A percentile compares a stretch with the other conserved stretches of the same genome.
Evolutionary conservation across 2,113 vertebrate genomes (phyloP).

Genomic region (Hippoglossus stenolepis): DNA sequence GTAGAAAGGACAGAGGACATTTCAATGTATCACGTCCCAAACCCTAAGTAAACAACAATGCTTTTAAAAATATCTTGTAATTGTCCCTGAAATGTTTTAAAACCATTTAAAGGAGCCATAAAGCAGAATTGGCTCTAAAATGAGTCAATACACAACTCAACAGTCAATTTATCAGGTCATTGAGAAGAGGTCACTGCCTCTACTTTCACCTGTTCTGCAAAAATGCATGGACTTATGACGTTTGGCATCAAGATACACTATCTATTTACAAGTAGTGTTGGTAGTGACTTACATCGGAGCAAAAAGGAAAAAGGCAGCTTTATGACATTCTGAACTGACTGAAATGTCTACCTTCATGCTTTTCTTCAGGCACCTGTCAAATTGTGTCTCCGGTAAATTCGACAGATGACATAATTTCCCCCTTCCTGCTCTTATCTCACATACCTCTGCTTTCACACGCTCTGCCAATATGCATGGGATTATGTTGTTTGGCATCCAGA

Average conservation of each 20-base stretch:
- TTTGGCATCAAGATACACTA: neutral
- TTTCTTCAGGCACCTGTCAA: too few species aligned
- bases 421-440: too few species aligned
- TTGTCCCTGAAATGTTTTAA: neutral
- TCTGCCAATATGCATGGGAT: too few species aligned
- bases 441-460: too few species aligned
- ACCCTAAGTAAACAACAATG: neutral
- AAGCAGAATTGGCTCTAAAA: too few species aligned
- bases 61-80: neutral
- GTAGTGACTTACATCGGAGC: neutral
- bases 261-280: neutral
- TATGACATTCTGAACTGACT: neutral
- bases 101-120: too few species aligned
- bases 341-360: neutral
- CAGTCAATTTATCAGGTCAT: too few species aligned
- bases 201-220: neutral
- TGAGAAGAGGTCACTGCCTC: neutral
- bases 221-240: neutral
- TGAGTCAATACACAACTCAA: too few species aligned
- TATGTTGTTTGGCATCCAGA: too few species aligned
- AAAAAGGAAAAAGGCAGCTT: neutral
- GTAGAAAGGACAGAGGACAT: conserved; percentile 1
- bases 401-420: too few species aligned
- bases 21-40: neutral
- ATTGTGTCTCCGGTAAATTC: too few species aligned